A percentile compares a stretch with the other conserved stretches of the same genome.
These are phyloP conservation scores for Tuberolachnus salignus DNA, from an alignment of 2,888 invertebrate species.

Conservation along the genomic window DNA sequence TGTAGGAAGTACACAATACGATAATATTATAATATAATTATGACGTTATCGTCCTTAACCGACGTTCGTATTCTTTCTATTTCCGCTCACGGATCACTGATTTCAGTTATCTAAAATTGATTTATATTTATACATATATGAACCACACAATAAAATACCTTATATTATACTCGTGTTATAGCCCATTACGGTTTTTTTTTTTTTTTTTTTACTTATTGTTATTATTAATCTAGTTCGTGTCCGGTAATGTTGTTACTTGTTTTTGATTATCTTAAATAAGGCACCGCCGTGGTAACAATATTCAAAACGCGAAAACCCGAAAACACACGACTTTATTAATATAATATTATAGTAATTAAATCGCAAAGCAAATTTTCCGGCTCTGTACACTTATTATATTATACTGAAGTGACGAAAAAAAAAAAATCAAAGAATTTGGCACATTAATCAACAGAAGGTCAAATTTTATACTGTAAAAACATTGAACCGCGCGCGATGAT, in stretches of 20 bases:
- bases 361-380: no score
- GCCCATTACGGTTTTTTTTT: neutral
- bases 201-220: no score
- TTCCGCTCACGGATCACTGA: conserved; percentile 10
- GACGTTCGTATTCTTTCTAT: neutral
- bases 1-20: neutral
- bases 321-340: no score
- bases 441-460: conserved; percentile 42
- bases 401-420: neutral
- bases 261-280: no score
- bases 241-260: neutral
- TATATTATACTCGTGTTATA: no score
- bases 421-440: conserved; percentile 31
- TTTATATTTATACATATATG: neutral
- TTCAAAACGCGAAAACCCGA: no score
- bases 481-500: conserved; percentile 34
- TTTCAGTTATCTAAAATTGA: conserved; percentile 13
- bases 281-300: no score
- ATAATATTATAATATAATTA: neutral
- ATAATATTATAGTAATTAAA: no score
- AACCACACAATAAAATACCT: neutral
- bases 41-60: neutral
- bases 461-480: conserved; percentile 22
- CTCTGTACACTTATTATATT: no score
- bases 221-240: neutral